phyloP scores from a whole-genome alignment of 2,113 vertebrate species.

The Chaetorhynchus papuensis region DNA sequence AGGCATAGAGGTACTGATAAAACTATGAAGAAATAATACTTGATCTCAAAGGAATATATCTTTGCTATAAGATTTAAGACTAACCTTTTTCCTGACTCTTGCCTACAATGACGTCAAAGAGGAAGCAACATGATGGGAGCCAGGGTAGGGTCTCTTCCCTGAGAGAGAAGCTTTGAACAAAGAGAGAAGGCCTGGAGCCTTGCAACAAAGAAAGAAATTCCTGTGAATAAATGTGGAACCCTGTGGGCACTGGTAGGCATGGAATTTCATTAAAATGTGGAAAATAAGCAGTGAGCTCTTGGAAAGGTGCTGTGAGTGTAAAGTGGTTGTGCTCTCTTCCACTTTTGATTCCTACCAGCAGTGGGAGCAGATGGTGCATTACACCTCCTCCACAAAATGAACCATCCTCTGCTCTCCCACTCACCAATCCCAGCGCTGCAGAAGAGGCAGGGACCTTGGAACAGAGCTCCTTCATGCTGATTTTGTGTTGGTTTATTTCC shows the following conservation, averaged over 20 bases:
- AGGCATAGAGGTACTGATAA: background rate
- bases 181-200: background rate
- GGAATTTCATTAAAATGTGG: constrained; percentile 11
- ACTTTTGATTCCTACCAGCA: background rate
- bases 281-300: background rate
- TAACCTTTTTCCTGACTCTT: background rate
- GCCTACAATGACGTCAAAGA: background rate
- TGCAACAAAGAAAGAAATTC: background rate
- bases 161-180: constrained; percentile 7
- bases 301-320: background rate
- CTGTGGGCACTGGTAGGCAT: background rate
- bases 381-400: background rate
- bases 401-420: background rate
- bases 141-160: background rate
- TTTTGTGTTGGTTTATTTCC: constrained; percentile 20
- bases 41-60: background rate
- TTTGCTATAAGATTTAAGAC: background rate
- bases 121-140: background rate
- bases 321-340: background rate
- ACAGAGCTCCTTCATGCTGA: background rate
- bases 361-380: constrained; percentile 36
- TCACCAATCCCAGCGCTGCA: background rate
- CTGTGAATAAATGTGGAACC: background rate
- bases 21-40: background rate
- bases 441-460: constrained; percentile 13